Percentiles rank a stretch among this genome's conserved stretches.
These are phyloP conservation scores for Torymus auratus DNA, from an alignment of 2,888 invertebrate species.

Conservation along the genomic window DNA sequence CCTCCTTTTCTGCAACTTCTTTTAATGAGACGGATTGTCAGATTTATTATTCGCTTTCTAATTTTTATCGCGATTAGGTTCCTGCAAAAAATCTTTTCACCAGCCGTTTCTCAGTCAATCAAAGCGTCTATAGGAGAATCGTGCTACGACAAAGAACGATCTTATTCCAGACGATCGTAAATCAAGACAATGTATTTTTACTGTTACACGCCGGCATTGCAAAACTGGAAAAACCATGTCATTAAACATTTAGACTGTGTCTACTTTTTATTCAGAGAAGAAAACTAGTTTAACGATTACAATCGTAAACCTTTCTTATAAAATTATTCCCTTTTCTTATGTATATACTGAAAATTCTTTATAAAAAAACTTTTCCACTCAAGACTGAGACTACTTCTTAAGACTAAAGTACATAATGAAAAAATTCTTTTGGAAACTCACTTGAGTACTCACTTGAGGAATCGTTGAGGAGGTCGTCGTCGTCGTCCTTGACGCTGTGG, in stretches of 20 bases:
- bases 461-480: slow-evolving; percentile 85
- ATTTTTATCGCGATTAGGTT: slow-evolving; percentile 23
- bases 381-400: too few relatives aligned
- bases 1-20: neutral
- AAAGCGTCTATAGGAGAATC: slow-evolving; percentile 9
- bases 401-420: too few relatives aligned
- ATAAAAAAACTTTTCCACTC: too few relatives aligned
- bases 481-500: slow-evolving; percentile 74
- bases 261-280: too few relatives aligned
- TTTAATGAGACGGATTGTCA: neutral
- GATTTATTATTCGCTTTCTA: slow-evolving; percentile 15
- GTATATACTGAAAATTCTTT: too few relatives aligned
- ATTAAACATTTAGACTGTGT: too few relatives aligned
- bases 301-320: too few relatives aligned
- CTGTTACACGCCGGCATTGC: neutral
- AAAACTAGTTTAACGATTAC: too few relatives aligned
- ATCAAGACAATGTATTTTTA: slow-evolving; percentile 21
- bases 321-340: too few relatives aligned
- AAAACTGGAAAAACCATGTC: too few relatives aligned
- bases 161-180: slow-evolving; percentile 13
- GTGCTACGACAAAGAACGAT: neutral
- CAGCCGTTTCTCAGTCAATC: slow-evolving; percentile 23
- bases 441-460: slow-evolving; percentile 86
- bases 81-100: neutral
- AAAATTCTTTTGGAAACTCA: too few relatives aligned